Evolutionary conservation across 2,888 invertebrate species (phyloP).

Genomic region (Thereva nobilitata): DNA sequence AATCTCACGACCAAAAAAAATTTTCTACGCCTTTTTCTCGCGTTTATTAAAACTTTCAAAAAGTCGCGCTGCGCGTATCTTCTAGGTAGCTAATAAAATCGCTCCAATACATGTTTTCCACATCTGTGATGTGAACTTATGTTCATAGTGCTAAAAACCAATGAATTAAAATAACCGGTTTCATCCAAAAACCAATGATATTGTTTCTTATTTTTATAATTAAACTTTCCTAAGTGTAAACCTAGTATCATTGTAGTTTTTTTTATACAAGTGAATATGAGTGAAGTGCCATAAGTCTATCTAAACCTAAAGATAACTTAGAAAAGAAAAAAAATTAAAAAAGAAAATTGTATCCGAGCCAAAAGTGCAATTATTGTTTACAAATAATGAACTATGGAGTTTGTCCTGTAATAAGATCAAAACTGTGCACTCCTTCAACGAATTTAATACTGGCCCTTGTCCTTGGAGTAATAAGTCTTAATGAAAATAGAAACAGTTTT

Average conservation of each 20-base stretch:
- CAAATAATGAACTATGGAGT: too few species aligned
- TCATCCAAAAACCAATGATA: slow-evolving; percentile 23
- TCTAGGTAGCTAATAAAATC: too few species aligned
- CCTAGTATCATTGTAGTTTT: neutral
- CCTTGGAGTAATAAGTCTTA: too few species aligned
- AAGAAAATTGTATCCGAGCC: slow-evolving; percentile 20
- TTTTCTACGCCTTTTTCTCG: slow-evolving; percentile 23
- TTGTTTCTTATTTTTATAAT: slow-evolving; percentile 8
- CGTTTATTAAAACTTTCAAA: slow-evolving; percentile 5
- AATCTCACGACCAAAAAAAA: slow-evolving; percentile 6
- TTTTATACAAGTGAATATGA: neutral
- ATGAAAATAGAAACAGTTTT: too few species aligned
- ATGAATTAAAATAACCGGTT: slow-evolving; percentile 16
- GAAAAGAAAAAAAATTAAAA: neutral
- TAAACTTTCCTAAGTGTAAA: neutral
- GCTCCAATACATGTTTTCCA: neutral
- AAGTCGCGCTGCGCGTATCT: slow-evolving; percentile 9
- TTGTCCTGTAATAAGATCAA: too few species aligned
- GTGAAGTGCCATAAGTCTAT: slow-evolving; percentile 23
- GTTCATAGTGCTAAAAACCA: neutral
- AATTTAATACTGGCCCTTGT: too few species aligned
- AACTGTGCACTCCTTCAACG: too few species aligned
- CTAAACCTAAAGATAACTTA: neutral
- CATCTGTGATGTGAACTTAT: slow-evolving; percentile 17
- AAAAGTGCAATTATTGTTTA: slow-evolving; percentile 31